A percentile compares a stretch with the other conserved stretches of the same genome.
These are phyloP conservation scores for Neosilurus hyrtlii DNA, from an alignment of 2,797 vertebrate genomes.

Conservation along the genomic window DNA sequence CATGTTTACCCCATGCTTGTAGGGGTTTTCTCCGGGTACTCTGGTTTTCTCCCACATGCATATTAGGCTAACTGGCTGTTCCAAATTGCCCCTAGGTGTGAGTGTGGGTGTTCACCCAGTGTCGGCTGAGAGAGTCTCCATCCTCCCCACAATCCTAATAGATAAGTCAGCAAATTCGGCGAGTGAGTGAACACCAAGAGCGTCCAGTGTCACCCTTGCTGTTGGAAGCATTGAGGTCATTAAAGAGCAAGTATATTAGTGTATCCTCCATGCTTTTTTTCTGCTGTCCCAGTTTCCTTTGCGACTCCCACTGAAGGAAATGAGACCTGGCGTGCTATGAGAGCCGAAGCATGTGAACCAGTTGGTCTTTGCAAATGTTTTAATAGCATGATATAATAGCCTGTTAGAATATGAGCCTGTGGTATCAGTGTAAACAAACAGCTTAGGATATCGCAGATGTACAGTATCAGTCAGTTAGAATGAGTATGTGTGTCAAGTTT, in stretches of 20 bases:
- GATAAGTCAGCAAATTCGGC: too few species aligned
- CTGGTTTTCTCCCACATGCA: too few species aligned
- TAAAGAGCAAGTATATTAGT: slow-evolving; percentile 33
- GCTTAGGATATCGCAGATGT: slow-evolving; percentile 39
- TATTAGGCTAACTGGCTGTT: too few species aligned
- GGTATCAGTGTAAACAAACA: slow-evolving; percentile 31
- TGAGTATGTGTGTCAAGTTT: too few species aligned
- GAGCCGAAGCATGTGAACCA: slow-evolving; percentile 48
- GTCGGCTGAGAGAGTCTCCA: too few species aligned
- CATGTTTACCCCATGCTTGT: too few species aligned
- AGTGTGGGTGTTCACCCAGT: too few species aligned
- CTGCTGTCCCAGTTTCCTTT: slow-evolving; percentile 32
- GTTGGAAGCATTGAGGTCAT: not conserved
- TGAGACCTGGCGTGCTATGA: slow-evolving; percentile 32
- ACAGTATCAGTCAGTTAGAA: not conserved
- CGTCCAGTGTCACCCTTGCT: not conserved
- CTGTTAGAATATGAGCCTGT: slow-evolving; percentile 39
- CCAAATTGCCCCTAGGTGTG: too few species aligned
- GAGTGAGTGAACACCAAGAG: not conserved
- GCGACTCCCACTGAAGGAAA: slow-evolving; percentile 25
- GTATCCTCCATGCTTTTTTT: slow-evolving; percentile 20
- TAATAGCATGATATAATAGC: slow-evolving; percentile 50
- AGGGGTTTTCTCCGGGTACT: too few species aligned
- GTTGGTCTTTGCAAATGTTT: slow-evolving; percentile 50
- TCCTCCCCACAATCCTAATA: too few species aligned